Evolutionary conservation across 1,140 invertebrate genomes (phyloP), one percentile per base, ranked within the genome.

Genomic region (Euborellia annulipes): DNA sequence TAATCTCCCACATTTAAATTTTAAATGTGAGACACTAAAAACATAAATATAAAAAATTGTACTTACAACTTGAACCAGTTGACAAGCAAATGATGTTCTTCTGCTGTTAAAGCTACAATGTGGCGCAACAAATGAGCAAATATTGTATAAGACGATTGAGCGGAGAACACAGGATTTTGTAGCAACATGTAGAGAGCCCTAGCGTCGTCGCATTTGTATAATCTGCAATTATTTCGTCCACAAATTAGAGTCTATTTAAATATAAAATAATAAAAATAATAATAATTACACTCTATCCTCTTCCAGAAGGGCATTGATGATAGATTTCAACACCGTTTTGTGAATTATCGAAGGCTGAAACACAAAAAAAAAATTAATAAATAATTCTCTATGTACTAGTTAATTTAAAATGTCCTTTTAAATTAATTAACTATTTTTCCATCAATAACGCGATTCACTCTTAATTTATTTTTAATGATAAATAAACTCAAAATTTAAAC

Each of bases 21-120:
- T n/a, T n/a, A n/a, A n/a, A n/a, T n/a, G n/a, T n/a, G n/a, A n/a
- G n/a, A n/a, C n/a, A 27, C 11, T 27, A 27, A 27, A 27, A 27
- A 27, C 11, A 27, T 6, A 38, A 17, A 4, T 7, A 6, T 7
- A 17, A 7, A 4, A 38, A 38, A 6, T 17, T 22, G 23, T 23
- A 61, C 66, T 67, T 57, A 78, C 75, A 62, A 65, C 54, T 68
- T 67, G 52, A 77, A 69, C 75, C 75, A 78, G 49, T 72, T 63
- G 11, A 78, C 74, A 3, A 79, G 61, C 23, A 72, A 66, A 53
- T 78, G 75, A 55, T 78, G 76, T 54, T 78, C 73, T 17, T 68
- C 62, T 52, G 71, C 71, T 11, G 64, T 61, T 16, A 78, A 58
- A 2, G 62, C 62, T 1, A 74, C 71, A 19, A 75, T 68, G 50